Base-by-base conservation (phyloP, 2,888 invertebrate species). In the Rhagonycha fulva region DNA sequence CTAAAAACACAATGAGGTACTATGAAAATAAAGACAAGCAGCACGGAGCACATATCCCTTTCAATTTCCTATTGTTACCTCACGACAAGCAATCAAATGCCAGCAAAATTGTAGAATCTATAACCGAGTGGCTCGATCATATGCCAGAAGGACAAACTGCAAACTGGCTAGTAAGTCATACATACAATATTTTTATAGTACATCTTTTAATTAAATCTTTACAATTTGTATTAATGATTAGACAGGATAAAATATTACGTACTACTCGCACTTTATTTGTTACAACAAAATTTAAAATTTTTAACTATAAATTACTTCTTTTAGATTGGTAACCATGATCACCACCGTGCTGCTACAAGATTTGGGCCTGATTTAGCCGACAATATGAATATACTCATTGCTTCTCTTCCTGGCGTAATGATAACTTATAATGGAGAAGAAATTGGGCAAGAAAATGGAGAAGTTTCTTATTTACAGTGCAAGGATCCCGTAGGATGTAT, bases 391-490 rank as follows among this genome's bases (percentile, higher is more conserved):
- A 95, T 97, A 94, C 85, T 98, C 72, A 89, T 93, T 19, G 89
- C 96, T 84, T 89, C 96, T 14, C 88, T 98, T 72, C 97, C 96
- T 1, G 98, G 98, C 61, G 91, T 96, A 4, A 93, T 94, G 23
- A 92, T 97, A 9, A 94, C 95, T 0, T 98, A 98, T 84, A 95
- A 97, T 89, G 96, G 95, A 4, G 95, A 96, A 83, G 95, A 95
- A 88, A 90, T 96, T 68, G 95, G 93, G 0, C 93, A 94, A 92
- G 85, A 89, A 78, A 91, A 94, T 83, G 88, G 88, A 66, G 87
- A 88, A 61, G 90, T 92, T 14, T 88, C 89, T 0, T 90, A 85
- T 82, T 85, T 87, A 26, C 85, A 89, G 82, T 85, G 87, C 2
- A 78, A 90, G 47, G 93, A 93, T 86, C 91, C 92, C 0, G 89